Evolutionary conservation across 2,797 vertebrate species (phyloP).

Genomic region (Enteromius viviparus): DNA sequence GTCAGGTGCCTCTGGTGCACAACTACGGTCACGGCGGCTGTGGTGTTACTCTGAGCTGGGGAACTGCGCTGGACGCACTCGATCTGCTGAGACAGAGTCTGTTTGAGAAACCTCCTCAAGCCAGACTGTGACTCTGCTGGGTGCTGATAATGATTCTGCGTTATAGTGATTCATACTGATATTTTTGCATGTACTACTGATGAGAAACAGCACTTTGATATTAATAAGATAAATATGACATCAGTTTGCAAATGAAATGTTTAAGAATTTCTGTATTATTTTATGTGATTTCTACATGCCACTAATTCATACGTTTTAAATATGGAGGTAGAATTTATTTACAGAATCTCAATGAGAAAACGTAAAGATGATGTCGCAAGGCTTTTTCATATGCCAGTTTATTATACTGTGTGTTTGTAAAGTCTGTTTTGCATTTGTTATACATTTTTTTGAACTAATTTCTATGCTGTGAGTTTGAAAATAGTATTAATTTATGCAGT

Average conservation of each 20-base stretch:
- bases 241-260: not conserved
- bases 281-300: not conserved
- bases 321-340: not conserved
- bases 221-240: not conserved
- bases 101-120: slow-evolving; percentile 56
- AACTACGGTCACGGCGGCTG: slow-evolving; percentile 90
- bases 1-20: slow-evolving; percentile 81
- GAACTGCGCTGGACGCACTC: slow-evolving; percentile 82
- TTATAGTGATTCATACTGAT: not conserved
- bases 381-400: not conserved
- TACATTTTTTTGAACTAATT: not conserved
- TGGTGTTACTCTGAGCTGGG: slow-evolving; percentile 86
- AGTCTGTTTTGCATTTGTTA: not conserved
- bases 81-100: slow-evolving; percentile 78
- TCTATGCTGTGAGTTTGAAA: not conserved
- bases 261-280: not conserved
- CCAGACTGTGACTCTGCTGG: slow-evolving; percentile 69
- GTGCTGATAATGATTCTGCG: not conserved
- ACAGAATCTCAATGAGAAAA: not conserved
- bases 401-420: not conserved
- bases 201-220: not conserved
- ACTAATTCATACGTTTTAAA: not conserved
- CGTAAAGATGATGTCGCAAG: not conserved
- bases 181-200: not conserved
- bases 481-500: not conserved